Base-by-base conservation (phyloP, 2,797 vertebrate species). In the Gila robusta region DNA sequence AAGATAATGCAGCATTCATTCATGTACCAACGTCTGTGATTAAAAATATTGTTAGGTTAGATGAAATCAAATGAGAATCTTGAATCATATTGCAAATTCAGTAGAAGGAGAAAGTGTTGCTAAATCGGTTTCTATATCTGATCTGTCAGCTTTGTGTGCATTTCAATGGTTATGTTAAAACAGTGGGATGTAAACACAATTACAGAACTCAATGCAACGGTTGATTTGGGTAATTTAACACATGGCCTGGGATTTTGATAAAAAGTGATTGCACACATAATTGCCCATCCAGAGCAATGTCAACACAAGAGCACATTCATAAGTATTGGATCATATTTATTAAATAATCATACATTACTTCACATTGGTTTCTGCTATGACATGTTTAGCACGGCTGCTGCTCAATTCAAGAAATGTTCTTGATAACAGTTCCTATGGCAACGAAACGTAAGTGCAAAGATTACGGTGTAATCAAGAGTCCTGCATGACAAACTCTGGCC, bases 321-420 rank as follows among this genome's bases (percentile, higher is more conserved):
- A 39, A 37, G n/a, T n/a, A 72, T 64, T 23, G 66, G 26, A 89
- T 85, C 28, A 66, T 82, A 59, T 89, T 90, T 85, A 90, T 90
- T 89, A 87, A 88, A 88, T 87, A 87, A 87, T 81, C 23, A 80
- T 83, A 82, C 83, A 89, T 73, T 37, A 41, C 69, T 86, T 72
- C 83, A 87, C 89, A 88, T 77, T 47, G 81, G 78, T 66, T 78
- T 88, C 66, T 39, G 56, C 39, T 74, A 35, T 70, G 49, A 76
- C 11, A 67, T 71, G 67, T 80, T 80, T 44, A 67, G 71, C 37
- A 44, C 17, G 21, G 76, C 73, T 79, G 67, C 19, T 37, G 69
- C 79, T n/a, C 56, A 70, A 64, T 56, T 80, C 41, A 54, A 82
- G 77, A 76, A 80, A 74, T 67, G 35, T 87, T 35, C 81, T 82